Evolutionary conservation across 1,140 invertebrate genomes (phyloP).

Genomic region (Drosophila setifemur): DNA sequence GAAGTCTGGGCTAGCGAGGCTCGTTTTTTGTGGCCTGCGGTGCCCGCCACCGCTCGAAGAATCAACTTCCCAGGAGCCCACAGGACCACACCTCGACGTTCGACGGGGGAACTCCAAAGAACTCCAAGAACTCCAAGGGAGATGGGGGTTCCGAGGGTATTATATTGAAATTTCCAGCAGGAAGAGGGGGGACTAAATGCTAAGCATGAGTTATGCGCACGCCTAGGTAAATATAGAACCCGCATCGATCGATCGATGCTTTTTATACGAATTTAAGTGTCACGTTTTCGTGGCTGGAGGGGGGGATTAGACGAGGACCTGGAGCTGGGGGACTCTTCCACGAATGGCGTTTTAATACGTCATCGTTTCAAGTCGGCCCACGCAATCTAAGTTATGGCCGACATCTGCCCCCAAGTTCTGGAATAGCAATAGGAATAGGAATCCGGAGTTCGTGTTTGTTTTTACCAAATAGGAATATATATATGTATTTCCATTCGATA

Average conservation of each 20-base stretch:
- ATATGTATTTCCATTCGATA: slow-evolving; percentile 6
- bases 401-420: slow-evolving; percentile 69
- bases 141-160: slow-evolving; percentile 5
- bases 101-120: slow-evolving; percentile 16
- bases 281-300: slow-evolving; percentile 53
- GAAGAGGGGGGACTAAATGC: no score
- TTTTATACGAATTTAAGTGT: slow-evolving; percentile 79
- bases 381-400: slow-evolving; percentile 72
- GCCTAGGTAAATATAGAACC: slow-evolving; percentile 77
- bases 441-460: slow-evolving; percentile 71
- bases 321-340: neutral
- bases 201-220: slow-evolving; percentile 73
- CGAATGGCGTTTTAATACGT: slow-evolving; percentile 76
- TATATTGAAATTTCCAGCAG: slow-evolving; percentile 49
- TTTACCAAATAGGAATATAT: slow-evolving; percentile 59
- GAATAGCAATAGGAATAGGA: slow-evolving; percentile 51
- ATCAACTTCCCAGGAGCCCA: slow-evolving; percentile 44
- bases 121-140: no score
- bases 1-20: slow-evolving; percentile 36
- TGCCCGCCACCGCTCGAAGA: slow-evolving; percentile 7
- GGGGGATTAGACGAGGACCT: neutral
- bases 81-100: slow-evolving; percentile 67
- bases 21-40: slow-evolving; percentile 59
- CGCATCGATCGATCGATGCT: slow-evolving; percentile 75
- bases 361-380: slow-evolving; percentile 71